These are phyloP conservation scores for Penaeus vannamei DNA, from an alignment of 1,140 invertebrate genomes.

Conservation along the genomic window DNA sequence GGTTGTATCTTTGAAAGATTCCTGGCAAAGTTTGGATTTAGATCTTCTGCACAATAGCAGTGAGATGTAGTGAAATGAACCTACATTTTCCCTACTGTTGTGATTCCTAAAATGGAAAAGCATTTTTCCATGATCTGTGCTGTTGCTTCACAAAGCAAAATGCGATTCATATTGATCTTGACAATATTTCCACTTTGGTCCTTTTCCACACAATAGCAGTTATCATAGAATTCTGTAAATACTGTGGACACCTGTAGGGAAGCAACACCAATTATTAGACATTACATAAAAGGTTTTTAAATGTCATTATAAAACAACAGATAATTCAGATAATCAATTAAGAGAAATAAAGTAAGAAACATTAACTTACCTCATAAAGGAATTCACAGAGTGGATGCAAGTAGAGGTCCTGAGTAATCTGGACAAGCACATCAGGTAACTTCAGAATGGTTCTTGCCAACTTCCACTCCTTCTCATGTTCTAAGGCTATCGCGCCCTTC, in stretches of 20 bases:
- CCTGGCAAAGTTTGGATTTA: not conserved
- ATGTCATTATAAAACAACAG: no score
- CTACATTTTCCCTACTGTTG: slow-evolving; percentile 92
- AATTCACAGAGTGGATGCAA: slow-evolving; percentile 95
- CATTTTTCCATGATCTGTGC: slow-evolving; percentile 89
- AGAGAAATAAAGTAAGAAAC: slow-evolving; percentile 75
- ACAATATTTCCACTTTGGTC: slow-evolving; percentile 82
- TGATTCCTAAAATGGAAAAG: slow-evolving; percentile 93
- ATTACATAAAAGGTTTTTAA: not conserved
- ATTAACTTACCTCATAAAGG: slow-evolving; percentile 94
- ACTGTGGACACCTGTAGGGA: slow-evolving; percentile 60
- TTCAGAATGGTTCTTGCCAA: slow-evolving; percentile 82
- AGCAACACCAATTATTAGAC: not conserved
- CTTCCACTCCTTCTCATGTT: slow-evolving; percentile 96
- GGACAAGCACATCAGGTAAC: slow-evolving; percentile 90
- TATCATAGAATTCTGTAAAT: slow-evolving; percentile 93
- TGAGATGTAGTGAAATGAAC: not conserved
- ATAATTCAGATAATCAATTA: no score
- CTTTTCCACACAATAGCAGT: slow-evolving; percentile 98
- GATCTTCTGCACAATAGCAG: slow-evolving; percentile 7
- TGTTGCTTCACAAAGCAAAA: slow-evolving; percentile 94
- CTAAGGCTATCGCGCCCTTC: slow-evolving; percentile 79
- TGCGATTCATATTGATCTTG: slow-evolving; percentile 87
- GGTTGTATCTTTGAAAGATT: not conserved
- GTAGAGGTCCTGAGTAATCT: slow-evolving; percentile 87